Conservation (phyloP, 2,113 vertebrate genomes). For the Sinocyclocheilus rhinocerous region DNA sequence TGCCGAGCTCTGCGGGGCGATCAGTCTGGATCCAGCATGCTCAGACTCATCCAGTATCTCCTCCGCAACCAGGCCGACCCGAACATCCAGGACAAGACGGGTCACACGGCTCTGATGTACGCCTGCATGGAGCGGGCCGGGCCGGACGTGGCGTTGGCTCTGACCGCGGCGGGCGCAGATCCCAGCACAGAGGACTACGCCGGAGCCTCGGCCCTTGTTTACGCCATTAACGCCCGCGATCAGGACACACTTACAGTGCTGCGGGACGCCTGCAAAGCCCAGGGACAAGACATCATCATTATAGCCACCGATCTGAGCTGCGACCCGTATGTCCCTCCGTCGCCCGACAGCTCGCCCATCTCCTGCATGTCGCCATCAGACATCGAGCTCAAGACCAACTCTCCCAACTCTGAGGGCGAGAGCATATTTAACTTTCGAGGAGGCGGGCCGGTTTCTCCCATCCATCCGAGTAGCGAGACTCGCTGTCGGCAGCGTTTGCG, state of each 20-base stretch:
- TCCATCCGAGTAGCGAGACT: constrained; percentile 42
- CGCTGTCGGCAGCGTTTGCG: constrained; percentile 54
- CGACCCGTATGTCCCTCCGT: constrained; percentile 65
- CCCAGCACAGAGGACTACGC: constrained; percentile 71
- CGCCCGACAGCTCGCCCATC: constrained; percentile 65
- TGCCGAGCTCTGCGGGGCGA: constrained; percentile 66
- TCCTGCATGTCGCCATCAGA: constrained; percentile 77
- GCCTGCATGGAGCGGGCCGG: constrained; percentile 70
- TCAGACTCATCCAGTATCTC: constrained; percentile 69
- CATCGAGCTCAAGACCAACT: constrained; percentile 72
- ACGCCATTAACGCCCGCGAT: constrained; percentile 70
- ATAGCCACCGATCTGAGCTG: constrained; percentile 67
- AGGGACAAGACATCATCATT: constrained; percentile 74
- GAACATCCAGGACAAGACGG: constrained; percentile 68
- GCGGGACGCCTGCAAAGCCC: constrained; percentile 68
- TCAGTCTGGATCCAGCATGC: constrained; percentile 37
- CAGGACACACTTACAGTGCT: constrained; percentile 70
- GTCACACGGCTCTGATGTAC: constrained; percentile 76
- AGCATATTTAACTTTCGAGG: constrained; percentile 73
- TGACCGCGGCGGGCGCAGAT: constrained; percentile 71
- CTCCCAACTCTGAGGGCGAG: constrained; percentile 66
- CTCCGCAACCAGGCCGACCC: constrained; percentile 71
- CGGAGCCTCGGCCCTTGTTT: constrained; percentile 74
- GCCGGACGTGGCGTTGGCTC: constrained; percentile 59
- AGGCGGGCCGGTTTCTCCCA: constrained; percentile 47